Conservation (phyloP, 2,113 vertebrate genomes). For the Phyllostomus hastatus region DNA sequence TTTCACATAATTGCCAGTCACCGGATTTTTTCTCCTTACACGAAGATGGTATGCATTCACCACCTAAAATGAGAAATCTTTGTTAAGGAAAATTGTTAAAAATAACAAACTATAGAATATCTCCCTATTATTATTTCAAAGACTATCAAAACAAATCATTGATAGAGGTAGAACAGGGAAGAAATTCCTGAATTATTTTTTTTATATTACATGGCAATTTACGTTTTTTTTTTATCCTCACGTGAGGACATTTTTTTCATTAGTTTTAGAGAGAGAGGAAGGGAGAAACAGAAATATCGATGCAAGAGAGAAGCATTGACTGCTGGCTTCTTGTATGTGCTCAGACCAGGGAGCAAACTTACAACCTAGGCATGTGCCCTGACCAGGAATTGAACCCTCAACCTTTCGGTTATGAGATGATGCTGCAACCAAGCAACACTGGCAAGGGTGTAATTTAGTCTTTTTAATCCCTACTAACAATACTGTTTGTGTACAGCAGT, state of each 20-base stretch:
- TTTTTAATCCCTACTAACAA: neutral
- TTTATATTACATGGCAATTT: neutral
- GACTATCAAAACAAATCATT: neutral
- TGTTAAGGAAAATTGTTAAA: conserved; percentile 47
- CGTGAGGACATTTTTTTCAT: too few species aligned
- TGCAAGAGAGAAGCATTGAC: too few species aligned
- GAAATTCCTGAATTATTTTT: neutral
- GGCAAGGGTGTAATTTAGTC: neutral
- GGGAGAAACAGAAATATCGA: too few species aligned
- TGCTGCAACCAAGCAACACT: too few species aligned
- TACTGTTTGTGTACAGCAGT: neutral
- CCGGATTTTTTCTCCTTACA: conserved; percentile 95
- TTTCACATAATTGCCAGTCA: conserved; percentile 96
- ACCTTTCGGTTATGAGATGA: too few species aligned
- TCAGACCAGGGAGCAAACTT: too few species aligned
- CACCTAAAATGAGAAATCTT: conserved; percentile 82
- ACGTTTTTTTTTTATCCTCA: neutral
- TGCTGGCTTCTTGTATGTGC: too few species aligned
- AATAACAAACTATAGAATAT: conserved; percentile 6
- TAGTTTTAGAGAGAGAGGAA: too few species aligned
- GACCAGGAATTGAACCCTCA: too few species aligned
- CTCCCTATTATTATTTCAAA: neutral
- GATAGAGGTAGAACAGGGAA: neutral
- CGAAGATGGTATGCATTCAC: conserved; percentile 97
- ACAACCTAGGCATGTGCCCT: too few species aligned